Evolutionary conservation across 2,888 invertebrate species (phyloP), one percentile per base, ranked within the genome.

Genomic region (Stenichneumon culpator): DNA sequence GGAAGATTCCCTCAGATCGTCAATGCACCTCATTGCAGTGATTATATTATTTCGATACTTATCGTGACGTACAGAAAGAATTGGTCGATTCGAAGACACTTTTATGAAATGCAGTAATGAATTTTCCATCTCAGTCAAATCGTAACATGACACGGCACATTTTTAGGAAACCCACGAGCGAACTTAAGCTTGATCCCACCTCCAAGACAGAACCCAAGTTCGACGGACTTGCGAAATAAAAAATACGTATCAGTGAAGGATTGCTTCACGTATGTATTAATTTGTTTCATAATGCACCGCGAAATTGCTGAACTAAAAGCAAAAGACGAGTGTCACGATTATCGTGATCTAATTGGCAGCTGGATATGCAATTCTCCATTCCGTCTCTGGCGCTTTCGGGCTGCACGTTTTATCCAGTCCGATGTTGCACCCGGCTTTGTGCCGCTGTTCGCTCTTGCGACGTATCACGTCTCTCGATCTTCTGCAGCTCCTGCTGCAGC

Each of bases 381-480:
- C 47, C 28, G 39, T 72, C 57, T 72, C 36, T 28, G 47, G 28
- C 44, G 63, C 60, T 74, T 60, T 25, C 44, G 39, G 1, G 6
- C 1, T 2, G 28, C 25, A 47, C 57, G 60, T 47, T 74, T 74
- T 63, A 63, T 63, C 39, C 28, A 44, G 16, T 47, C 44, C 11
- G 47, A 74, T 54, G 36, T 65, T 65, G 60, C 60, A 60, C 39
- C 44, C 25, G 60, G 60, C 28, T 74, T 28, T 72, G 47, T 72
- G 54, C 22, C 54, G 70, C 36, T 25, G 73, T 16, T 70, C 79
- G 70, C 16, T 63, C 70, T 79, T 25, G 36, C 52, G 19, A 65
- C 79, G 50, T 78, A 79, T 79, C 79, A 44, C 52, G 79, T 63
- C 32, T n/a, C 72, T 79, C 72, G 19, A 79, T 79, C 72, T 72